These are phyloP conservation scores for Sericinus montela DNA, from an alignment of 2,888 invertebrate genomes.

Conservation along the genomic window DNA sequence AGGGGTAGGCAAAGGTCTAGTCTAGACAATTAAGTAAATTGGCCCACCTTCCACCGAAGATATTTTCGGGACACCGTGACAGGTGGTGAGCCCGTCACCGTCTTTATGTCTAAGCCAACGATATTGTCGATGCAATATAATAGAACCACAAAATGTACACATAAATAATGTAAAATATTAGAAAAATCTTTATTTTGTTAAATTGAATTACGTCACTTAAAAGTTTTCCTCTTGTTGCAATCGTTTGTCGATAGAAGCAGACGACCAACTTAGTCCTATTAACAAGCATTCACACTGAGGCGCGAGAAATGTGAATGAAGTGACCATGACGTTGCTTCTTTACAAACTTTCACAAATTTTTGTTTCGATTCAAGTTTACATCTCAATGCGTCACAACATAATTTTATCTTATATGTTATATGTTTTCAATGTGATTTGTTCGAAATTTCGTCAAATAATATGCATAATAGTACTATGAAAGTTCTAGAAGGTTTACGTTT, in stretches of 20 bases:
- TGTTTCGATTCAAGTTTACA: slow-evolving; percentile 16
- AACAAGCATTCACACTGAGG: slow-evolving; percentile 16
- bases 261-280: slow-evolving; percentile 18
- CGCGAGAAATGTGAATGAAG: slow-evolving; percentile 20
- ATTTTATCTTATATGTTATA: too few species aligned
- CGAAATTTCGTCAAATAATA: not conserved
- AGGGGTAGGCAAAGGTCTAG: too few species aligned
- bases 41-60: too few species aligned
- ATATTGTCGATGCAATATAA: not conserved
- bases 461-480: too few species aligned
- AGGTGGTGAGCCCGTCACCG: too few species aligned
- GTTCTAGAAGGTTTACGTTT: too few species aligned
- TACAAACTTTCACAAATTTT: slow-evolving; percentile 17
- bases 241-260: slow-evolving; percentile 6
- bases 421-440: not conserved
- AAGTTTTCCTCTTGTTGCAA: slow-evolving; percentile 13
- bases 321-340: slow-evolving; percentile 14
- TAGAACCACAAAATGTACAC: not conserved
- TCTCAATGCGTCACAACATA: slow-evolving; percentile 3
- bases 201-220: slow-evolving; percentile 8
- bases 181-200: not conserved
- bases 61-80: too few species aligned
- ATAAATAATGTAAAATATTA: not conserved
- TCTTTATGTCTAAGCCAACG: too few species aligned
- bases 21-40: too few species aligned